A percentile compares a stretch with the other conserved stretches of the same genome.
Conservation (phyloP, 2,888 invertebrate genomes). For the Lochmaea capreae region DNA sequence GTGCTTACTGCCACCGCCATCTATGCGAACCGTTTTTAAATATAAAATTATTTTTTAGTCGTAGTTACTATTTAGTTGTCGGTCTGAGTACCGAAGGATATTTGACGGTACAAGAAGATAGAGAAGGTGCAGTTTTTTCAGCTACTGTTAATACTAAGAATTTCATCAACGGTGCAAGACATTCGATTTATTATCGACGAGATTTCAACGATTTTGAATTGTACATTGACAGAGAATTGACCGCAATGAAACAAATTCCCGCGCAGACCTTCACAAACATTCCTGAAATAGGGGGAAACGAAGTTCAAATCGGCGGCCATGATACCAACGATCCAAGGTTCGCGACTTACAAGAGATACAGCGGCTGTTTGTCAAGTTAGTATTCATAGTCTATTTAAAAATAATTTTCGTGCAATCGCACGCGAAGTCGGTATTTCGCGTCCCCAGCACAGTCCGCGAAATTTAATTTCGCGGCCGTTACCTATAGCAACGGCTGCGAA, state of each 20-base stretch:
- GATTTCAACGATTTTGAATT: constrained; percentile 78
- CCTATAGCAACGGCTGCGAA: no score
- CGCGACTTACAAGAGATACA: constrained; percentile 86
- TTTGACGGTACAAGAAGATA: constrained; percentile 86
- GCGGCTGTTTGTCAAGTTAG: constrained; percentile 91
- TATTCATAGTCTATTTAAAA: constrained; percentile 20
- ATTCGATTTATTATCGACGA: constrained; percentile 79
- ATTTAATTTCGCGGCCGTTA: no score
- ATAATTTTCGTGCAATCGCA: no score
- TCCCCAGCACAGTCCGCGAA: no score
- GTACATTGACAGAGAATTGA: constrained; percentile 81
- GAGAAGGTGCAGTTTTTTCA: constrained; percentile 79
- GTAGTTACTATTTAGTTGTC: constrained; percentile 85
- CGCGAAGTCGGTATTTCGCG: no score
- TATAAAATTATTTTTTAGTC: constrained; percentile 64
- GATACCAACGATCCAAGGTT: constrained; percentile 87
- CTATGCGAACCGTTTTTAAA: no score
- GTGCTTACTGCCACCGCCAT: no score
- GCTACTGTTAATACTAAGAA: constrained; percentile 82
- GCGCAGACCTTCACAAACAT: constrained; percentile 77
- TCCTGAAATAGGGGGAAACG: constrained; percentile 79
- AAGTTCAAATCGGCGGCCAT: constrained; percentile 88
- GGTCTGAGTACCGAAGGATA: constrained; percentile 87
- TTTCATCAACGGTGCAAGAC: constrained; percentile 85
- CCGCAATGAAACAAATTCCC: constrained; percentile 76